Evolutionary conservation across 2,797 vertebrate genomes (phyloP).

Genomic region (Onychomys arenicola): DNA sequence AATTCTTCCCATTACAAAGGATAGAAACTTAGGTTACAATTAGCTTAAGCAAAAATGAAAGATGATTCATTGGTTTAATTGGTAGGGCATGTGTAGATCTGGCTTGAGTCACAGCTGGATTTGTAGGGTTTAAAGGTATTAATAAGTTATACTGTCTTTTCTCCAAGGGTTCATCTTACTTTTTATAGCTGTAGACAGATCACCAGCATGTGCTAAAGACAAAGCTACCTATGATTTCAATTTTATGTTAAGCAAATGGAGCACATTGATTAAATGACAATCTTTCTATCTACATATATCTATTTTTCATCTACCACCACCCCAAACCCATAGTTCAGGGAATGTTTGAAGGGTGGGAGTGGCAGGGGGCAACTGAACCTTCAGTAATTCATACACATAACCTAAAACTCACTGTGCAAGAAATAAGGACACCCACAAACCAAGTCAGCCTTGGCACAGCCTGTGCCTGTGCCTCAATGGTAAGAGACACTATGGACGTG

Average conservation of each 20-base stretch:
- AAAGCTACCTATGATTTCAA: background rate
- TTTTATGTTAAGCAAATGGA: background rate
- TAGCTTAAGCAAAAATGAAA: conserved; percentile 17
- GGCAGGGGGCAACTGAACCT: background rate
- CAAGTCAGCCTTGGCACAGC: background rate
- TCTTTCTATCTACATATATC: background rate
- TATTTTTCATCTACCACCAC: background rate
- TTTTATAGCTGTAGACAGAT: background rate
- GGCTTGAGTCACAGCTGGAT: background rate
- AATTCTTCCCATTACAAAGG: background rate
- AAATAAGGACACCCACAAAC: background rate
- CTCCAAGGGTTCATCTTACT: background rate
- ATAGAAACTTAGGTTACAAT: background rate
- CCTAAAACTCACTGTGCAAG: background rate
- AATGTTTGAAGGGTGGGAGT: background rate
- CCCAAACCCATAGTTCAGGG: background rate
- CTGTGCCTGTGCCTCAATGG: background rate
- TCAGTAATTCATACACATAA: background rate
- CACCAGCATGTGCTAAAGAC: background rate
- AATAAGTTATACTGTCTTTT: background rate
- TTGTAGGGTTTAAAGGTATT: background rate
- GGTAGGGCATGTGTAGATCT: background rate
- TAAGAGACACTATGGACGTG: background rate
- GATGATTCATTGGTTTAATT: background rate
- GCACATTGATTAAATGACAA: background rate